Conservation (phyloP, 2,888 invertebrate species). For the Synergus itoensis region DNA sequence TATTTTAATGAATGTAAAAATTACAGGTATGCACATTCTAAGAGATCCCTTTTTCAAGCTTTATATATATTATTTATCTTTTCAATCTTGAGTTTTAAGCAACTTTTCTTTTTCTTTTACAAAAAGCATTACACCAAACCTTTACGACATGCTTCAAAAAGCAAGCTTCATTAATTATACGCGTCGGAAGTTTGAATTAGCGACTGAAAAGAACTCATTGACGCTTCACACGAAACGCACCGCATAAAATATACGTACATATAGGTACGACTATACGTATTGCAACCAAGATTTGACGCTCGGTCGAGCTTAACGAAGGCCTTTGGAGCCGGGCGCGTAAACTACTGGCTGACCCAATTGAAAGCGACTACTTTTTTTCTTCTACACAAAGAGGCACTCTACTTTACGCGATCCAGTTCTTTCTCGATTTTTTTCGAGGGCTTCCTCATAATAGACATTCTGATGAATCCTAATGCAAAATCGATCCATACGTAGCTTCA, state of each 20-base stretch:
- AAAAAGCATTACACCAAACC: slow-evolving; percentile 5
- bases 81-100: neutral
- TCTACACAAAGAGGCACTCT: slow-evolving; percentile 3
- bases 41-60: neutral
- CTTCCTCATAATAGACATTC: neutral
- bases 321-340: slow-evolving; percentile 36
- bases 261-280: neutral
- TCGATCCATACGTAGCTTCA: neutral
- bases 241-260: slow-evolving; percentile 11
- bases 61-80: neutral
- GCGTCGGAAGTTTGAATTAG: slow-evolving; percentile 46
- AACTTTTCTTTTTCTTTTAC: neutral
- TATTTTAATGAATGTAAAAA: neutral
- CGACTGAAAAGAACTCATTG: slow-evolving; percentile 48
- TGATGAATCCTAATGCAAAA: neutral
- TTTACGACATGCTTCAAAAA: neutral
- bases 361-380: slow-evolving; percentile 23
- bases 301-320: slow-evolving; percentile 43
- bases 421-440: neutral
- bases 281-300: slow-evolving; percentile 44
- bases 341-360: slow-evolving; percentile 44
- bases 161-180: slow-evolving; percentile 49
- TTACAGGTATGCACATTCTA: neutral
- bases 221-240: slow-evolving; percentile 38
- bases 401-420: neutral